These are phyloP conservation scores for Zaprionus ghesquierei DNA, from an alignment of 1,140 invertebrate genomes.

Conservation along the genomic window DNA sequence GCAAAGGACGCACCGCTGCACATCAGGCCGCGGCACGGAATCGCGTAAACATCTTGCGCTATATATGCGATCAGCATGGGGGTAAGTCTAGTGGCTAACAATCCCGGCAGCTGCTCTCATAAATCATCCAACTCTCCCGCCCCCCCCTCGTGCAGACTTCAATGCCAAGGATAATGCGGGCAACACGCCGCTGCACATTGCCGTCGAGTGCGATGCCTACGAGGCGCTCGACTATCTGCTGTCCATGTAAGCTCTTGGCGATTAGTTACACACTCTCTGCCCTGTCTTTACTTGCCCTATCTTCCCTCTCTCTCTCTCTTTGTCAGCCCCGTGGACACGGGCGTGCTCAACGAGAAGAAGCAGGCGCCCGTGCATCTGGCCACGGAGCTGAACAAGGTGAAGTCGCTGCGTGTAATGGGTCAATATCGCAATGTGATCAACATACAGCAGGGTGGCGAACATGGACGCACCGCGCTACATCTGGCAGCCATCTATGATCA, in stretches of 20 bases:
- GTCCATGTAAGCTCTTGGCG: slow-evolving; percentile 88
- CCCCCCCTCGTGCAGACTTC: slow-evolving; percentile 87
- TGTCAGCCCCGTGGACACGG: slow-evolving; percentile 87
- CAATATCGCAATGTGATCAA: slow-evolving; percentile 87
- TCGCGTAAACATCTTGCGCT: slow-evolving; percentile 89
- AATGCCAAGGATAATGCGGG: slow-evolving; percentile 89
- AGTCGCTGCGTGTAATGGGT: slow-evolving; percentile 87
- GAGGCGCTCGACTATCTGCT: slow-evolving; percentile 89
- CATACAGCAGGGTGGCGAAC: slow-evolving; percentile 89
- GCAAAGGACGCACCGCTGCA: slow-evolving; percentile 87
- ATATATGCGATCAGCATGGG: slow-evolving; percentile 88
- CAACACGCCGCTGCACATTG: slow-evolving; percentile 92
- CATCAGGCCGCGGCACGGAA: slow-evolving; percentile 91
- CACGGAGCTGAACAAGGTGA: slow-evolving; percentile 89
- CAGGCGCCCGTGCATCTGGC: slow-evolving; percentile 91
- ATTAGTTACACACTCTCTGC: slow-evolving; percentile 26
- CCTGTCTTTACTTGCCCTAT: too few relatives aligned
- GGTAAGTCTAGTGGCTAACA: slow-evolving; percentile 84
- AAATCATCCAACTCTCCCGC: slow-evolving; percentile 1
- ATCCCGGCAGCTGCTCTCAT: background rate
- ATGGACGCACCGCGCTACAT: slow-evolving; percentile 91
- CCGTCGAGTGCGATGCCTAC: slow-evolving; percentile 88
- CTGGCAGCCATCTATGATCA: slow-evolving; percentile 92
- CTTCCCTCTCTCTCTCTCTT: background rate
- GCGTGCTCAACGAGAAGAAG: slow-evolving; percentile 89